Evolutionary conservation across 1,140 invertebrate genomes (phyloP).

Genomic region (Planococcus citri): DNA sequence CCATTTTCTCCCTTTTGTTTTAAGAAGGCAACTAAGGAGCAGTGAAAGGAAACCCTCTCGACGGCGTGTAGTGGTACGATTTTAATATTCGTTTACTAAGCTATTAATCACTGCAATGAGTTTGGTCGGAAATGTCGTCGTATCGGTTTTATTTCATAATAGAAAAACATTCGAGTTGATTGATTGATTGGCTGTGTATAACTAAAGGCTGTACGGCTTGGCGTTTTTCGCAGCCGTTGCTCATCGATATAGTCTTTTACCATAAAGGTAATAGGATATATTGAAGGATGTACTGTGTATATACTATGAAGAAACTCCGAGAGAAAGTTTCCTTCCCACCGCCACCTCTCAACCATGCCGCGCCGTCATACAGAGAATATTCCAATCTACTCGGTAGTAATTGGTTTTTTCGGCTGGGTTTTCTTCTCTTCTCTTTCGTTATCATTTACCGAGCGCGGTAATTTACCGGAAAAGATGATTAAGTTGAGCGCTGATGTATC

Average conservation of each 20-base stretch:
- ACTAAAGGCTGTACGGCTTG: neutral
- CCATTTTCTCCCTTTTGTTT: too few relatives aligned
- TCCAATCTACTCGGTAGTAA: neutral
- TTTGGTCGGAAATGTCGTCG: neutral
- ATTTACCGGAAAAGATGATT: neutral
- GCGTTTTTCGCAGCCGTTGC: neutral
- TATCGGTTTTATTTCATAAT: constrained; percentile 2
- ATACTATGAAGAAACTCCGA: neutral
- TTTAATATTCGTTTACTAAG: constrained; percentile 1
- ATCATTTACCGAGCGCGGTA: neutral
- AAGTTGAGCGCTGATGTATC: neutral
- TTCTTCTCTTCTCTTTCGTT: too few relatives aligned
- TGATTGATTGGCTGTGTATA: neutral
- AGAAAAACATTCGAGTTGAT: constrained; percentile 2
- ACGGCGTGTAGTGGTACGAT: too few relatives aligned
- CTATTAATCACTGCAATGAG: constrained; percentile 3
- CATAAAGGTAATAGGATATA: neutral
- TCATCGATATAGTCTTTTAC: neutral
- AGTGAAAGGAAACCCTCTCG: too few relatives aligned
- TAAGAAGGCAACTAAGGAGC: too few relatives aligned
- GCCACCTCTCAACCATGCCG: too few relatives aligned
- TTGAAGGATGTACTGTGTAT: too few relatives aligned
- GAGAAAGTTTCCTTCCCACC: too few relatives aligned
- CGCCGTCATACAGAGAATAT: too few relatives aligned
- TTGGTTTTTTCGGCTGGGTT: neutral